Evolutionary conservation across 2,797 vertebrate species (phyloP), one percentile per base, ranked within the genome.

Genomic region (Mustela erminea): DNA sequence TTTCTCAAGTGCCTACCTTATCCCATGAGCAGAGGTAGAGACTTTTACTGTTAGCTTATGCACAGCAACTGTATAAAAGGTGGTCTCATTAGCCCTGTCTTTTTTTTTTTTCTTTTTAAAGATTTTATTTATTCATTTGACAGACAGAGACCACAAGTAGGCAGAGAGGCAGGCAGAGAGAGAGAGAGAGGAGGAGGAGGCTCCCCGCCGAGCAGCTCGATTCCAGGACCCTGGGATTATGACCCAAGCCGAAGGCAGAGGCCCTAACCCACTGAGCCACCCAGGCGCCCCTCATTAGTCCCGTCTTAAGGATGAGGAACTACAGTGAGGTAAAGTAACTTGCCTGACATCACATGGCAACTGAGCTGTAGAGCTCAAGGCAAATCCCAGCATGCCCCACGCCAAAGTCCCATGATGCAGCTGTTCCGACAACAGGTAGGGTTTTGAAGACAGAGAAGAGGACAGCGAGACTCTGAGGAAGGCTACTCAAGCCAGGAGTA

Each of bases 401-500:
- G 32, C 77, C 29, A 68, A 70, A 75, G 60, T 43, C 41, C 14
- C 29, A 41, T 41, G 58, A n/a, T 56, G 25, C 49, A 97, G 64
- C 56, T 68, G 32, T 86, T 95, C 38, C 87, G 66, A 46, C 29
- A 90, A 83, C 41, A 54, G n/a, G 60, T 15, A 82, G 14, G 13
- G 7, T 72, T 95, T 88, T 90, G 62, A 91, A 77, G 81, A 46
- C 62, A 93, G n/a, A 91, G 38, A 83, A 9, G 29, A 75, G 66
- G 15, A 78, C 29, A 21, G n/a, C 17, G 41, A 83, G 58, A 2
- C 49, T 84, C 74, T 68, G 23, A 84, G 54, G 72, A 84, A 74
- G n/a, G 29, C 11, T 66, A 14, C n/a, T 80, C 13, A 52, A 58
- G n/a, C 41, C 3, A 29, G 6, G n/a, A 41, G 17, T 49, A 17